These are phyloP conservation scores for Hedya salicella DNA, from an alignment of 2,888 invertebrate genomes.

Conservation along the genomic window DNA sequence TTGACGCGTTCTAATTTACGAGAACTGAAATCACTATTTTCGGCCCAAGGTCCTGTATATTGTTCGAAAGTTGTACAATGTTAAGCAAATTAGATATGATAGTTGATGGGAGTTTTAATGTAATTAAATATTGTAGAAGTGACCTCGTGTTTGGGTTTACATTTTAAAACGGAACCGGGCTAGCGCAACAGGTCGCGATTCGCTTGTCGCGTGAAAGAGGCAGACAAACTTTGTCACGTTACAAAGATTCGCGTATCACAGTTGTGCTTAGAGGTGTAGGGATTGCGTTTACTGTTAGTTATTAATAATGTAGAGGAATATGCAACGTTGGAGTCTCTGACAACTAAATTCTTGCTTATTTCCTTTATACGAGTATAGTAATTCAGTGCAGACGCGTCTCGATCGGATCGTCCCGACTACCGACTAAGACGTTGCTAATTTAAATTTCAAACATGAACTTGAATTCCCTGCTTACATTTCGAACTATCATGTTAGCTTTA, in stretches of 20 bases:
- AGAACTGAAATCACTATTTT: slow-evolving; percentile 35
- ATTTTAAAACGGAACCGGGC: background rate
- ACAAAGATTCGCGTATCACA: too few relatives aligned
- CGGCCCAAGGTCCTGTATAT: slow-evolving; percentile 31
- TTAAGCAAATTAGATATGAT: slow-evolving; percentile 30
- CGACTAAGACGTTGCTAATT: slow-evolving; percentile 20
- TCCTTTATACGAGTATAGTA: slow-evolving; percentile 30
- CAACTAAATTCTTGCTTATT: slow-evolving; percentile 26
- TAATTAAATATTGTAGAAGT: slow-evolving; percentile 35
- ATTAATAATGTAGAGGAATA: slow-evolving; percentile 3
- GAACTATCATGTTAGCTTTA: background rate
- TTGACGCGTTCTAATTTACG: slow-evolving; percentile 34
- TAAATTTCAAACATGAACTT: slow-evolving; percentile 24
- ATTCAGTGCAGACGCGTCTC: slow-evolving; percentile 21
- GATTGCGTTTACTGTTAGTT: background rate
- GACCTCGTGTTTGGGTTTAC: slow-evolving; percentile 19
- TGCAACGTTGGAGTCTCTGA: slow-evolving; percentile 18
- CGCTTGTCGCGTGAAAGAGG: too few relatives aligned
- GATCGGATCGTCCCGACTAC: background rate
- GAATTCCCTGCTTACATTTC: slow-evolving; percentile 11
- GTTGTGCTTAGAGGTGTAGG: too few relatives aligned
- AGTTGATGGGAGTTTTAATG: slow-evolving; percentile 36
- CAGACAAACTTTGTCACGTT: too few relatives aligned
- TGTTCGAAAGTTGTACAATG: slow-evolving; percentile 36
- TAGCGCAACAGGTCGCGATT: too few relatives aligned